Percentiles rank a stretch among this genome's conserved stretches.
phyloP scores from a whole-genome alignment of 2,888 invertebrate species.

The Punctoribates punctum region DNA sequence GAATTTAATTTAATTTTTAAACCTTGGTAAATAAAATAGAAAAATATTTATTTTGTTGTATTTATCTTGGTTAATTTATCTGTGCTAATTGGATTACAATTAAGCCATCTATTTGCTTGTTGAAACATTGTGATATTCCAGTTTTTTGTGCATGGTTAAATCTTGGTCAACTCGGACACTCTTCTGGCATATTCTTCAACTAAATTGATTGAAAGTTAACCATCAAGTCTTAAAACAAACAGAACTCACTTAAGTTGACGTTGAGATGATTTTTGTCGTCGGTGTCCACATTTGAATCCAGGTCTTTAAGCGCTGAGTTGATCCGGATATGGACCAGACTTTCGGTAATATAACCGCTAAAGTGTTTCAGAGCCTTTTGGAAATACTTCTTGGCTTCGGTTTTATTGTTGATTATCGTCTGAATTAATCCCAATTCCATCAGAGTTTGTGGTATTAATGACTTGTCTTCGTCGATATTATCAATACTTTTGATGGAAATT shows the following conservation, averaged over 20 bases:
- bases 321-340: background rate
- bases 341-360: background rate
- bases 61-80: too few species aligned
- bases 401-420: background rate
- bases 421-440: constrained; percentile 19
- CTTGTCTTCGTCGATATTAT: background rate
- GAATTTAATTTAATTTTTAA: too few species aligned
- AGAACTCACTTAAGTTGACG: background rate
- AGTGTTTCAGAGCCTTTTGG: background rate
- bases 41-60: too few species aligned
- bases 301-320: background rate
- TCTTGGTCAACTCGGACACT: background rate
- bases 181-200: constrained; percentile 3
- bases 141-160: too few species aligned
- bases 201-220: background rate
- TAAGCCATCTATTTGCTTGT: too few species aligned
- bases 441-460: background rate
- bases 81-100: too few species aligned
- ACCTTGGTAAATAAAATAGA: too few species aligned
- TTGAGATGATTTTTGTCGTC: background rate
- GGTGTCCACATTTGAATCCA: background rate
- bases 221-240: background rate
- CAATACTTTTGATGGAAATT: background rate
- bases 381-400: background rate
- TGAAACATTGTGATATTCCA: too few species aligned